Base-by-base conservation (phyloP, 1,140 invertebrate genomes). In the Drosophila littoralis region DNA sequence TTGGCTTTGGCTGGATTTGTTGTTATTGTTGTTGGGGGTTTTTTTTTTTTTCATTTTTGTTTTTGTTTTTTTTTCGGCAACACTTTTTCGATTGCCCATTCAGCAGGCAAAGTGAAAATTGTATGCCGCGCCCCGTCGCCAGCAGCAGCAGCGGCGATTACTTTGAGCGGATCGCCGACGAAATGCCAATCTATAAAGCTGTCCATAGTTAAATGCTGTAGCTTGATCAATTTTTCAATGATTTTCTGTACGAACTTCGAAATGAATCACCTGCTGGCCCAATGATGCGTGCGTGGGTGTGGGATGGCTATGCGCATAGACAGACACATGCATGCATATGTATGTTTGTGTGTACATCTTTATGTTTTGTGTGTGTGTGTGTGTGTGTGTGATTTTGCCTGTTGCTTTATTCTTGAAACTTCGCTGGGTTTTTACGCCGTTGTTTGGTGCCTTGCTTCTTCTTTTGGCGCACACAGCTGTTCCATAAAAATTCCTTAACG, bases 371-470 rank as follows among this genome's bases (percentile, higher is more conserved):
- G n/a, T 57, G 7, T 48, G 33, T 64, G 10, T 60, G 10, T 60
- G 35, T 36, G n/a, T 57, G 51, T 48, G 35, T 71, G 57, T 38
- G 55, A 36, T 48, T 51, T 69, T 65, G 77, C 68, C 60, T 71
- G 67, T 75, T 75, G 66, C 58, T 79, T 59, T 75, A 73, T 81
- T 84, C 79, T 81, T 84, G 82, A 85, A 79, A 81, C 82, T 84
- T 84, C 77, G 72, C 33, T 70, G 67, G 66, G 66, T 70, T 75
- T 70, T 75, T 79, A 76, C 76, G 55, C 32, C 42, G 48, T 60
- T 69, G 50, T 40, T 69, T 69, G 50, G 36, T 50, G 33, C 38
- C 32, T 35, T 79, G 55, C 59, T 63, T 63, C 52, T 75, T 64
- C 67, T 55, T 84, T 79, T 55, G 60, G 42, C 80, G 79, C 77